phyloP scores from a whole-genome alignment of 2,797 vertebrate genomes.

The Acipenser transmontanus region DNA sequence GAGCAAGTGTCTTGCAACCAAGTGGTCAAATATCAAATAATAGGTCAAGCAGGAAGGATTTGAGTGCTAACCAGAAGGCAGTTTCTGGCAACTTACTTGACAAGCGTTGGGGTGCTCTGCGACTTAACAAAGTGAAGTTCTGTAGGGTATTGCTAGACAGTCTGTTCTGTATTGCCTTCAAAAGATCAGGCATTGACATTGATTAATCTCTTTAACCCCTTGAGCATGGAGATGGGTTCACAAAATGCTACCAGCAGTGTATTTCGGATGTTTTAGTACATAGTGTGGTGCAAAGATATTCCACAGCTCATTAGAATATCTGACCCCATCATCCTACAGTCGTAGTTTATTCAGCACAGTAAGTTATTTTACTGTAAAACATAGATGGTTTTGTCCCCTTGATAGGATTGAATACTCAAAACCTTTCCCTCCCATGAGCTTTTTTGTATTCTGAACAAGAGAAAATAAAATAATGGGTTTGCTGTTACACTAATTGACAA shows the following conservation, averaged over 20 bases:
- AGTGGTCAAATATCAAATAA: conserved; percentile 85
- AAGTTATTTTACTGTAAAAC: conserved; percentile 16
- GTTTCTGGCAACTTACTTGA: conserved; percentile 80
- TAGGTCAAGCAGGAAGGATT: conserved; percentile 79
- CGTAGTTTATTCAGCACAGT: conserved; percentile 1
- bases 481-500: neutral
- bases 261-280: conserved; percentile 60
- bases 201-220: conserved; percentile 78
- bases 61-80: conserved; percentile 73
- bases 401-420: neutral
- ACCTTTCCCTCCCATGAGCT: neutral
- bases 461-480: neutral
- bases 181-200: conserved; percentile 78
- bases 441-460: neutral
- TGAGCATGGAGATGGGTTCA: conserved; percentile 46
- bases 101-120: conserved; percentile 73
- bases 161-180: conserved; percentile 68
- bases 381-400: neutral
- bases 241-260: conserved; percentile 49
- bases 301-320: conserved; percentile 67
- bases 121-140: conserved; percentile 77
- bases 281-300: conserved; percentile 60
- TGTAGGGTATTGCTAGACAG: conserved; percentile 69
- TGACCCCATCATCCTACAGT: conserved; percentile 51
- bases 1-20: conserved; percentile 83